Base-by-base conservation (phyloP, 2,113 vertebrate genomes). In the Brienomyrus brachyistius region DNA sequence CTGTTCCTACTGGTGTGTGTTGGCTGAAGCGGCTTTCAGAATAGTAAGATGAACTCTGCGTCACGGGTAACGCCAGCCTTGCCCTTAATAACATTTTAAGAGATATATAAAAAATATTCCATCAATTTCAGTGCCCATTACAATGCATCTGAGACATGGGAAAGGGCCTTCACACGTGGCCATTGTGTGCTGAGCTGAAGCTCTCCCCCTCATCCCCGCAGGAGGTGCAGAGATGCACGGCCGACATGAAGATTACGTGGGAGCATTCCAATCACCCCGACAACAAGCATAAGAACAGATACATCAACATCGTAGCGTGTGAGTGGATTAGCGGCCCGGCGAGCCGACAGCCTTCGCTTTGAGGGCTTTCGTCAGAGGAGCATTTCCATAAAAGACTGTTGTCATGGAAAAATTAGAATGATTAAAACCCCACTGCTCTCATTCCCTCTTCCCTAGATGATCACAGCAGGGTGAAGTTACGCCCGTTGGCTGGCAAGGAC, bases 271-370 rank as follows among this genome's bases (percentile, higher is more conserved):
- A 98, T 93, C 97, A 98, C 88, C 97, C 96, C 0, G 97, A 98
- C 93, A 98, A 98, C 96, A 98, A 98, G 96, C 97, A 98, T 96
- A 98, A 98, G 94, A 98, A 98, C 96, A 95, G 97, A 97, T 98
- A 98, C 93, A 98, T 98, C 95, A 98, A 98, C 96, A 98, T 98
- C 92, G 95, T 98, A 90, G 97, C 97, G 91, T 98, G 97, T 98
- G 94, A 97, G 97, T 95, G 90, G 17, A n/a, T 3, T 6, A 35
- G 50, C 27, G 9, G 4, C 40, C 31, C 6, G 40, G 84, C 4
- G 7, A 31, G 27, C 7, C 35, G n/a, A 27, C 15, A 8, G n/a
- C 5, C 52, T 2, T 6, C 27, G 13, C 27, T 19, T 1, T 23
- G n/a, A 13, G 83, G 21, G 9, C 13, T 43, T 31, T 56, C 51